These are phyloP conservation scores for Myathropa florea DNA, from an alignment of 2,888 invertebrate species.

Conservation along the genomic window DNA sequence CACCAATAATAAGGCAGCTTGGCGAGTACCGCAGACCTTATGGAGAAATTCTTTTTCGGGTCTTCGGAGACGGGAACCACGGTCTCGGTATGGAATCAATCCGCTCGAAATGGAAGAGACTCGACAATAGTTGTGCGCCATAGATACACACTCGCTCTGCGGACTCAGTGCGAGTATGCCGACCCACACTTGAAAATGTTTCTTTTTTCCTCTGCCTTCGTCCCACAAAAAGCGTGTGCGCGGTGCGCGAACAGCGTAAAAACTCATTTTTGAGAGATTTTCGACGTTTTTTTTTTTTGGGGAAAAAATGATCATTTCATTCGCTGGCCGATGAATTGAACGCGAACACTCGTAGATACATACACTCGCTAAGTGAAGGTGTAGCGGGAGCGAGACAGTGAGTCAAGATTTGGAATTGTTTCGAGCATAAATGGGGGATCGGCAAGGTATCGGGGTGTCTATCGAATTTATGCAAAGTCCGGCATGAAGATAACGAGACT, in stretches of 20 bases:
- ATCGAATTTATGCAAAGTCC: constrained; percentile 28
- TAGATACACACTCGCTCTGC: not conserved
- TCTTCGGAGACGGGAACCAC: not conserved
- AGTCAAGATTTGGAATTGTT: constrained; percentile 40
- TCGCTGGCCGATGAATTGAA: not conserved
- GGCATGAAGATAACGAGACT: constrained; percentile 27
- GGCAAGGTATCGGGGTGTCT: not conserved
- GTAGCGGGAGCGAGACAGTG: not conserved
- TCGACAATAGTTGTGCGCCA: not conserved
- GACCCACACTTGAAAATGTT: not conserved
- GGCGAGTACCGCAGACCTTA: not conserved
- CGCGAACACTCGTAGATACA: not conserved
- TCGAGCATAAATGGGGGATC: constrained; percentile 5
- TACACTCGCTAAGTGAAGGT: not conserved
- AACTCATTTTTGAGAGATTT: not conserved
- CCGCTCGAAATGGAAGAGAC: not conserved
- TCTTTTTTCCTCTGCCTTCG: too few species aligned
- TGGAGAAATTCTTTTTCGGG: constrained; percentile 31
- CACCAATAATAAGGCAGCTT: constrained; percentile 63
- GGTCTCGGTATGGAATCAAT: not conserved
- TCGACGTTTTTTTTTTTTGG: not conserved
- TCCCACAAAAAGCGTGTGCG: not conserved
- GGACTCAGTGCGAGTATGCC: not conserved
- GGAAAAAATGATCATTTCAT: not conserved
- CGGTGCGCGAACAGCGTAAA: not conserved